Evolutionary conservation across 2,113 vertebrate genomes (phyloP), one percentile per base, ranked within the genome.

Genomic region (Herpailurus yagouaroundi): DNA sequence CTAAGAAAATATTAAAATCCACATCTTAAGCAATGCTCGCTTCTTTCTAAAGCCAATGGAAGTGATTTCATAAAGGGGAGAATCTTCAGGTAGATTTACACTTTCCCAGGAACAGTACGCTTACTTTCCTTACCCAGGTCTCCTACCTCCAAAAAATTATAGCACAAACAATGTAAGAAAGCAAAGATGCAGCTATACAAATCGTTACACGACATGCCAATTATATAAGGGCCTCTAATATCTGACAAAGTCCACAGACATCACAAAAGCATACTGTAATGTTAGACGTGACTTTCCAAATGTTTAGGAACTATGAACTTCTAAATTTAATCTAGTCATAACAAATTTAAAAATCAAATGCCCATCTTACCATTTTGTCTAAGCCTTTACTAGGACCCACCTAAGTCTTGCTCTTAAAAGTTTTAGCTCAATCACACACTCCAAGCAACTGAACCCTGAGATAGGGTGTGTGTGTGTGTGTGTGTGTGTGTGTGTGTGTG

Each of bases 261-360:
- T 64, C 76, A n/a, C 52, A 57, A 81, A 90, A 80, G 27, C 52
- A 31, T 33, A 29, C 12, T 52, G 45, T 25, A 9, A 19, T 73
- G 45, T 60, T 93, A 91, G 25, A 64, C 18, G 27, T 38, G 36
- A 8, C 52, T 89, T 93, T 86, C 31, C n/a, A 77, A 95, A 68
- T 74, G 11, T 90, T 36, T 7, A 45, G 4, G 10, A 23, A 88
- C 57, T 33, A 50, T 16, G 76, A 95, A 68, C 23, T 86, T 55
- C 25, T 55, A 63, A 86, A 74, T 60, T 87, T 60, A 71, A 45
- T 48, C 38, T 38, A 82, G 93, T 74, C 8, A 33, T 4, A 50
- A 33, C 25, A 64, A 92, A 94, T 91, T 95, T 38, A 88, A 93
- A 95, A 96, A 57, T 91, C 27, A 88, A 33, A 93, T 55, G 66